Percentiles rank a stretch among this genome's conserved stretches.
These are phyloP conservation scores for Trichogramma dendrolimi DNA, from an alignment of 2,888 invertebrate species.

Conservation along the genomic window DNA sequence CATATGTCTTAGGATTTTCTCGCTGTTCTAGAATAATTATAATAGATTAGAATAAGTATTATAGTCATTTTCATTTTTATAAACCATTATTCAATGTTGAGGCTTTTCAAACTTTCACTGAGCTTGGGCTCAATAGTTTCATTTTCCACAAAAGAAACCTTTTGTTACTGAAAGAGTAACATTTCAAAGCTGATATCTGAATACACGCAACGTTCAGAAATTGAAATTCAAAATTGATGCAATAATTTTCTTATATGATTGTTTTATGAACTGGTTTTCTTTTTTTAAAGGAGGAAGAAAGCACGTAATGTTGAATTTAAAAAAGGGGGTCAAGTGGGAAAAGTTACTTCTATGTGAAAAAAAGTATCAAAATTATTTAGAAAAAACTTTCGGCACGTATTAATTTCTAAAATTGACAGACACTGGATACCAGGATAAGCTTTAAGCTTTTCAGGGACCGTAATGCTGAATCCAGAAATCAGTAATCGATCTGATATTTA, in stretches of 20 bases:
- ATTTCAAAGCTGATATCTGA: slow-evolving; percentile 21
- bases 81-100: slow-evolving; percentile 44
- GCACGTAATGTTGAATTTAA: slow-evolving; percentile 41
- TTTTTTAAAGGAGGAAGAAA: slow-evolving; percentile 44
- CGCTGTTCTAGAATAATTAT: slow-evolving; percentile 48
- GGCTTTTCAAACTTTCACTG: slow-evolving; percentile 47
- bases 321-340: slow-evolving; percentile 22
- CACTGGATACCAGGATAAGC: slow-evolving; percentile 20
- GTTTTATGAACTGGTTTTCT: slow-evolving; percentile 45
- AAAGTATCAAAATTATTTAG: slow-evolving; percentile 30
- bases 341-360: slow-evolving; percentile 23
- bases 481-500: slow-evolving; percentile 6
- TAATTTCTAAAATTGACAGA: slow-evolving; percentile 21
- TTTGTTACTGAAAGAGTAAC: slow-evolving; percentile 26
- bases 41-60: slow-evolving; percentile 50
- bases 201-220: slow-evolving; percentile 41
- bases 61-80: slow-evolving; percentile 51
- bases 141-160: slow-evolving; percentile 19
- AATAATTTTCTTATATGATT: slow-evolving; percentile 44
- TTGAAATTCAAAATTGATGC: slow-evolving; percentile 52
- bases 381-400: slow-evolving; percentile 27
- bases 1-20: slow-evolving; percentile 50
- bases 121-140: slow-evolving; percentile 36
- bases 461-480: slow-evolving; percentile 15
- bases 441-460: slow-evolving; percentile 23